Evolutionary conservation across 2,888 invertebrate genomes (phyloP), one percentile per base, ranked within the genome.

Genomic region (Stenodema calcarata): DNA sequence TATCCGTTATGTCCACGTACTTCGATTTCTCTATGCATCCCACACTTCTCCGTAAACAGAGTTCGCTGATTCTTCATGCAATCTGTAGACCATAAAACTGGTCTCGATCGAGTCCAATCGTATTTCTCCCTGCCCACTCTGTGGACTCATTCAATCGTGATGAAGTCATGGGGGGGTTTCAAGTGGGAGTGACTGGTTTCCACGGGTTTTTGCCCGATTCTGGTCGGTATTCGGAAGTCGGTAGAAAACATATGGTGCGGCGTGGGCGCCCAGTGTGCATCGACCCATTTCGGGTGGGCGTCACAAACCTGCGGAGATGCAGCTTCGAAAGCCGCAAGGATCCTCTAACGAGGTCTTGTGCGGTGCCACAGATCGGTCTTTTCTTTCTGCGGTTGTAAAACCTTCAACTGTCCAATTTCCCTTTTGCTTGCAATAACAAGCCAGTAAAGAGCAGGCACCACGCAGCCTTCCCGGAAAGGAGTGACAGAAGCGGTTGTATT

Each of bases 111-210:
- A 73, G 73, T 30, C 18, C 75, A 75, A 75, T 30, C 75, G 35
- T 41, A 75, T 42, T 42, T 35, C n/a, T 35, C 75, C 18, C 75
- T 42, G 14, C 41, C 75, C 42, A 75, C 75, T 18, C 75, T 18
- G 14, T 11, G n/a, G 14, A 18, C 75, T 35, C 75, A 30, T 75
- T 75, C 75, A 75, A 35, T n/a, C 23, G 9, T 11, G 75, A 75
- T 75, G 35, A 75, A 30, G 35, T 75, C 12, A 35, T 12, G 14
- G 35, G 27, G 16, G 30, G 41, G 35, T 18, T 35, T 23, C 75
- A 16, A n/a, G 75, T 75, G 42, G 75, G 75, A 75, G 75, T 75
- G 75, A 75, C 75, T 75, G 75, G 75, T 75, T 75, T 75, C 42
- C 30, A 18, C 35, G 2, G 62, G 11, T 75, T 75, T 75, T 30